These are phyloP conservation scores for Hystrix brachyura DNA, from an alignment of 2,113 vertebrate genomes.

Conservation along the genomic window DNA sequence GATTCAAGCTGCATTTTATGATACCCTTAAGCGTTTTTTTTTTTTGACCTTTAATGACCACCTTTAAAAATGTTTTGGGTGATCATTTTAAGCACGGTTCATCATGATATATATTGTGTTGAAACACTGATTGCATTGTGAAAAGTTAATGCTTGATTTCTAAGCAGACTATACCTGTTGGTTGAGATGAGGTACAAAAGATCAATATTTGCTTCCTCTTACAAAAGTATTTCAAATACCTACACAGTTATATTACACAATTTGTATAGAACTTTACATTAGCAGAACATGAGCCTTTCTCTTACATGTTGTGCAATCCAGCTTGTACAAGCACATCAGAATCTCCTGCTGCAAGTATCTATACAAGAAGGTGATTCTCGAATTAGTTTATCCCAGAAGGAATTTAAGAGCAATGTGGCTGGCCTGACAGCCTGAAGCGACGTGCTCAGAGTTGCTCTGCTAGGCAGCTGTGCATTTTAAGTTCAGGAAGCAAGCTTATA, in stretches of 20 bases:
- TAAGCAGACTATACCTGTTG: not conserved
- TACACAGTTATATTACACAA: not conserved
- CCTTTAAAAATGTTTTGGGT: not conserved
- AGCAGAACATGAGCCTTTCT: conserved; percentile 44
- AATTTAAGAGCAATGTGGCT: not conserved
- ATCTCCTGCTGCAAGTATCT: conserved; percentile 34
- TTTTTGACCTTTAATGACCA: conserved; percentile 47
- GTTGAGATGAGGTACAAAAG: conserved; percentile 35
- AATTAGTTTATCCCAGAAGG: conserved; percentile 37
- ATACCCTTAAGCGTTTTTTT: not conserved
- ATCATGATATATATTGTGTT: not conserved
- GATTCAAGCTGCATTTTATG: conserved; percentile 47
- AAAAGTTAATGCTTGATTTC: conserved; percentile 31
- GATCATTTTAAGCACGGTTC: conserved; percentile 1
- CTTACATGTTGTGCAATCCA: not conserved
- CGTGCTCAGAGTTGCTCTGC: not conserved
- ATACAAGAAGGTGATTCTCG: conserved; percentile 55
- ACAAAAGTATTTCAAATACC: conserved; percentile 51
- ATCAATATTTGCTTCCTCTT: conserved; percentile 24
- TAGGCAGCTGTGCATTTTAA: conserved; percentile 29
- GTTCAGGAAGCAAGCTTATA: not conserved
- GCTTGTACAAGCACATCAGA: not conserved
- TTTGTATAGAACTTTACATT: not conserved
- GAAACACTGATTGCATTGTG: conserved; percentile 42
- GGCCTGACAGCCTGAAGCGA: not conserved